Evolutionary conservation across 2,888 invertebrate genomes (phyloP).

Genomic region (Cantharis lateralis): DNA sequence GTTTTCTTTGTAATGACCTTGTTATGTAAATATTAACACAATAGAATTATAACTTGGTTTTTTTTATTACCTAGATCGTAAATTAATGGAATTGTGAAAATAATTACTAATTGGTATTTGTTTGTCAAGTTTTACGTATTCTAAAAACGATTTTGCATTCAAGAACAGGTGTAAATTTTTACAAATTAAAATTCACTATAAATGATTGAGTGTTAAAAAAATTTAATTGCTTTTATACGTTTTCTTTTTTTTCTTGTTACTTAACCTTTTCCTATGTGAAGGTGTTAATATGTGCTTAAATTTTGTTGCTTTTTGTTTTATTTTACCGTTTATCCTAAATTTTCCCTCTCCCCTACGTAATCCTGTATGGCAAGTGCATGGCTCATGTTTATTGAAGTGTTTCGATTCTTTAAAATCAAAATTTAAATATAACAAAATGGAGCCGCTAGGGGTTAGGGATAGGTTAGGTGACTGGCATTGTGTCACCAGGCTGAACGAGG

Average conservation of each 20-base stretch:
- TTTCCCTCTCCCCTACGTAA: conserved; percentile 13
- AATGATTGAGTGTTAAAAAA: background rate
- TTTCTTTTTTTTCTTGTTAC: background rate
- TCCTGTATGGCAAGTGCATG: conserved; percentile 32
- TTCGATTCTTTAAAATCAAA: conserved; percentile 3
- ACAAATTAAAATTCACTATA: background rate
- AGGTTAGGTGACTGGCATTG: conserved; percentile 30
- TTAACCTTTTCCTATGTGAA: background rate
- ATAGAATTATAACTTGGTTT: background rate
- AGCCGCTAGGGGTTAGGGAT: conserved; percentile 30
- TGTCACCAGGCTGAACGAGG: conserved; percentile 71
- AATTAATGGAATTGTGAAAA: background rate
- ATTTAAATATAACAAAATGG: conserved; percentile 11
- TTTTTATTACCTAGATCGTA: background rate
- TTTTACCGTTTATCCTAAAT: background rate
- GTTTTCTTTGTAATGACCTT: background rate
- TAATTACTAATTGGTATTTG: background rate
- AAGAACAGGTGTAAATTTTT: background rate
- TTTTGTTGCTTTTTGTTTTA: background rate
- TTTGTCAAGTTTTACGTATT: background rate
- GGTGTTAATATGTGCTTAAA: background rate
- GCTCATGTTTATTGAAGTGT: conserved; percentile 13
- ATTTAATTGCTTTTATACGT: background rate
- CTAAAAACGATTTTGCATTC: background rate
- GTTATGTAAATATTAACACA: background rate